A percentile compares a stretch with the other conserved stretches of the same genome.
These are phyloP conservation scores for Allobates femoralis DNA, from an alignment of 2,797 vertebrate species.

Conservation along the genomic window DNA sequence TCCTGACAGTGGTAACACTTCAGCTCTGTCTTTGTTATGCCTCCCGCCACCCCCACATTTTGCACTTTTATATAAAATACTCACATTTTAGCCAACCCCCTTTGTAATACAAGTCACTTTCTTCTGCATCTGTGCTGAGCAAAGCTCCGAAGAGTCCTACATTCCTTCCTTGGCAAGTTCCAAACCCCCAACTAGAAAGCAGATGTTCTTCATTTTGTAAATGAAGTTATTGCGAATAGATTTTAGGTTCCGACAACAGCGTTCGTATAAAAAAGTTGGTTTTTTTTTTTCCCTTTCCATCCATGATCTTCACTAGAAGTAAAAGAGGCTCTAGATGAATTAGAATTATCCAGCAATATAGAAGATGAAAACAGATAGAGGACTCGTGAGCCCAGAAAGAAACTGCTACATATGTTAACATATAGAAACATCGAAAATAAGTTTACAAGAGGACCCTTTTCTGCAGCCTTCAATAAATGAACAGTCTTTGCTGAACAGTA, in stretches of 20 bases:
- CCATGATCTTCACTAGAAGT: not conserved
- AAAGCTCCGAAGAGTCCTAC: not conserved
- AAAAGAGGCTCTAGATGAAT: not conserved
- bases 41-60: conserved; percentile 11
- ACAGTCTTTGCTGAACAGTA: too few species aligned
- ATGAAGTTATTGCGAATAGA: conserved; percentile 1
- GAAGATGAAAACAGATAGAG: not conserved
- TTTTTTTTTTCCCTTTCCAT: not conserved
- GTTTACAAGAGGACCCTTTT: too few species aligned
- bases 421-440: too few species aligned
- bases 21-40: not conserved
- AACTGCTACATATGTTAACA: not conserved
- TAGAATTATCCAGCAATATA: not conserved
- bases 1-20: conserved; percentile 27
- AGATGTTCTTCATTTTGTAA: conserved; percentile 45
- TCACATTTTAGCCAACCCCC: not conserved
- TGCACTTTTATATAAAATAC: conserved; percentile 15
- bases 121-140: conserved; percentile 16
- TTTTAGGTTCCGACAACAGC: not conserved
- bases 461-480: too few species aligned
- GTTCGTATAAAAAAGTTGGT: not conserved
- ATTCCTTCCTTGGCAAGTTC: conserved; percentile 29
- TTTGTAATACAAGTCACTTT: not conserved
- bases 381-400: not conserved
- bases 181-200: conserved; percentile 34